phyloP scores from a whole-genome alignment of 2,888 invertebrate genomes.

The Thereva nobilitata region DNA sequence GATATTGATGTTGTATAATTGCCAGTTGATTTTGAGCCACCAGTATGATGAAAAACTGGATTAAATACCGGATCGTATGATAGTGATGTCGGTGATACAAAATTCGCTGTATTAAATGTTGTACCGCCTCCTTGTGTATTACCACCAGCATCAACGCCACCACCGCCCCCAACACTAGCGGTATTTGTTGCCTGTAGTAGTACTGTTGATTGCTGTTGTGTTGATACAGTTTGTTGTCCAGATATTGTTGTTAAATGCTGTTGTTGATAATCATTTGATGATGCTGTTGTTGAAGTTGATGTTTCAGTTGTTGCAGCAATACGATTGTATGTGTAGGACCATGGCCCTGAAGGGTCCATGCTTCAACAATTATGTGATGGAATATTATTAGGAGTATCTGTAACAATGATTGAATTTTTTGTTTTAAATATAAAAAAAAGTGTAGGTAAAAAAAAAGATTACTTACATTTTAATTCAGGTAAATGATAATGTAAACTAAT shows the following conservation, averaged over 20 bases:
- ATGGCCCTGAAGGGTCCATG: slow-evolving; percentile 90
- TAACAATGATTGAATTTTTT: not conserved
- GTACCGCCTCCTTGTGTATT: slow-evolving; percentile 40
- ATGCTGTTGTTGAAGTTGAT: slow-evolving; percentile 65
- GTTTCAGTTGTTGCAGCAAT: slow-evolving; percentile 71
- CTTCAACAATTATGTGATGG: slow-evolving; percentile 27
- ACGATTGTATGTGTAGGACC: slow-evolving; percentile 85
- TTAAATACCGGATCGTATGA: slow-evolving; percentile 83
- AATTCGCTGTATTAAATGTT: slow-evolving; percentile 70
- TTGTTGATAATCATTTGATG: slow-evolving; percentile 64
- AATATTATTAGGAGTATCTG: slow-evolving; percentile 11
- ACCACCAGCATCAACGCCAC: slow-evolving; percentile 54
- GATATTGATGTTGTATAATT: slow-evolving; percentile 65
- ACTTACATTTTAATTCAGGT: no score
- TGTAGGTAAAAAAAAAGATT: no score
- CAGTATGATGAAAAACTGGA: slow-evolving; percentile 78
- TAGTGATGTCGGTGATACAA: slow-evolving; percentile 74
- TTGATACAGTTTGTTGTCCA: slow-evolving; percentile 50
- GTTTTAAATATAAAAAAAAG: no score
- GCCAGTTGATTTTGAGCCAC: slow-evolving; percentile 66
- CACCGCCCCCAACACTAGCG: slow-evolving; percentile 67
- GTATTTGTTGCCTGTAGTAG: slow-evolving; percentile 67
- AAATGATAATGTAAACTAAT: no score
- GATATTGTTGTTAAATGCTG: slow-evolving; percentile 66
- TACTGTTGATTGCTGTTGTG: slow-evolving; percentile 64